A percentile compares a stretch with the other conserved stretches of the same genome.
Evolutionary conservation across 2,113 vertebrate genomes (phyloP).

Genomic region (Natator depressus): DNA sequence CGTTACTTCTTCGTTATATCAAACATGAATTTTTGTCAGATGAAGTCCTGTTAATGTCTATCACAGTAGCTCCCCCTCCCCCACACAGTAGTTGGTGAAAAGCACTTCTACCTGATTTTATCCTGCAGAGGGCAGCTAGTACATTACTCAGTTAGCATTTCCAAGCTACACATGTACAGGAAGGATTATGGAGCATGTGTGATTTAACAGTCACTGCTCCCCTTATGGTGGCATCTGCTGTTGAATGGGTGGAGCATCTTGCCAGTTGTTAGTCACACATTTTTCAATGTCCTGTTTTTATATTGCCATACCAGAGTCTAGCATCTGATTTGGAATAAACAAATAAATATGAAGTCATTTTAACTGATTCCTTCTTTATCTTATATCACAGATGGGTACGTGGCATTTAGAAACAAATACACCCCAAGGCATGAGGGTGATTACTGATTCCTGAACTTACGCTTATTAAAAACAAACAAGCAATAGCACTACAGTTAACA

Average conservation of each 20-base stretch:
- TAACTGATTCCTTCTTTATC: not conserved
- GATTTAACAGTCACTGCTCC: not conserved
- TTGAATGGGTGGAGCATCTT: not conserved
- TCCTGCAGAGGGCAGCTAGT: not conserved
- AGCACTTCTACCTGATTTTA: not conserved
- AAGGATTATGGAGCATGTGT: fast-evolving
- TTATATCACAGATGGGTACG: not conserved
- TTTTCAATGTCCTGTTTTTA: not conserved
- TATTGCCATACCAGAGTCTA: not conserved
- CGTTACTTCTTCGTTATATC: not conserved
- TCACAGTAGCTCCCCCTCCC: not conserved
- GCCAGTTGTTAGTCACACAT: not conserved
- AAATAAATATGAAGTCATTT: not conserved
- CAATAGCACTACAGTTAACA: not conserved
- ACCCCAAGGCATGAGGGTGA: not conserved
- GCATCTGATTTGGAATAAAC: not conserved
- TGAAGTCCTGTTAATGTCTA: not conserved
- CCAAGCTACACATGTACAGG: fast-evolving
- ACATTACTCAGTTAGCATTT: not conserved
- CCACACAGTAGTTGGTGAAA: not conserved
- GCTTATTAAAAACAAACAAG: not conserved
- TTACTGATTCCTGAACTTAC: not conserved
- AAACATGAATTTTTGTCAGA: not conserved
- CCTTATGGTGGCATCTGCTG: not conserved
- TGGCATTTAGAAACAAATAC: not conserved